Percentiles rank a stretch among this genome's conserved stretches.
These are phyloP conservation scores for Tetheella fluctuosa DNA, from an alignment of 2,888 invertebrate species.

Conservation along the genomic window DNA sequence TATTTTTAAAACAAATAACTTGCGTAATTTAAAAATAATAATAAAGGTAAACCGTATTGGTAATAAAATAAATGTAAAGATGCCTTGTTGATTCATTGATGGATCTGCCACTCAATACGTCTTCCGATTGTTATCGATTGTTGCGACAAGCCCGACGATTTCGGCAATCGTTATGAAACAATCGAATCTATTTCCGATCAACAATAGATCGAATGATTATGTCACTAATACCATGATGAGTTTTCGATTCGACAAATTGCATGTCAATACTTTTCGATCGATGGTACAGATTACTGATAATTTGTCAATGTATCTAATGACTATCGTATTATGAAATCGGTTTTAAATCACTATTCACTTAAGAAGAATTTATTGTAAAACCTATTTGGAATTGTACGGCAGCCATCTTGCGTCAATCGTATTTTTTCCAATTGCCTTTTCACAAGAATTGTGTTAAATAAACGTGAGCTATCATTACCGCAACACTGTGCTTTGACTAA, in stretches of 20 bases:
- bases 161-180: constrained; percentile 51
- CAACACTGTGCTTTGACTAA: constrained; percentile 18
- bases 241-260: constrained; percentile 39
- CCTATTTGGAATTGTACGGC: constrained; percentile 9
- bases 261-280: constrained; percentile 22
- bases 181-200: constrained; percentile 43
- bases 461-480: constrained; percentile 30
- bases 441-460: constrained; percentile 37
- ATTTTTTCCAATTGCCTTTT: constrained; percentile 26
- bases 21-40: neutral
- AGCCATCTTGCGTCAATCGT: constrained; percentile 21
- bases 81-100: neutral
- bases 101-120: neutral
- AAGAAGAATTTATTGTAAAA: constrained; percentile 12
- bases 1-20: too few species aligned
- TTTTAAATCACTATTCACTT: constrained; percentile 8
- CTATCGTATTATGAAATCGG: constrained; percentile 9
- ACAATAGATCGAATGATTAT: constrained; percentile 47
- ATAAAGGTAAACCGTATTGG: neutral
- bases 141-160: constrained; percentile 38
- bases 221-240: constrained; percentile 49
- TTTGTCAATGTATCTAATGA: neutral
- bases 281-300: constrained; percentile 15
- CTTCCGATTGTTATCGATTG: constrained; percentile 25
- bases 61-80: neutral